Evolutionary conservation across 2,113 vertebrate genomes (phyloP).

Genomic region (Macroglossus sobrinus): DNA sequence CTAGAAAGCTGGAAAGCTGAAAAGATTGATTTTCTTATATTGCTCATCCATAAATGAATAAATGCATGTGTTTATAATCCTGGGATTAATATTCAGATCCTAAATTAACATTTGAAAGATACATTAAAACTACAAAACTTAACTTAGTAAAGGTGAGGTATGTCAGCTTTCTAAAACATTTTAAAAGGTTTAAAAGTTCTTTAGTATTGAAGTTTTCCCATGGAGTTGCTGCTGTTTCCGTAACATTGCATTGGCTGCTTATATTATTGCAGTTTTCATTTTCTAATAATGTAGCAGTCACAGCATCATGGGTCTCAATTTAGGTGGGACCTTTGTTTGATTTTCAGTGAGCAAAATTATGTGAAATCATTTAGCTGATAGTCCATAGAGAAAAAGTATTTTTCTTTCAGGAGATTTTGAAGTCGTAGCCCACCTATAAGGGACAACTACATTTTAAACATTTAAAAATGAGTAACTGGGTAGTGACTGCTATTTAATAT

Average conservation of each 20-base stretch:
- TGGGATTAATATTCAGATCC: background rate
- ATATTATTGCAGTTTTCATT: background rate
- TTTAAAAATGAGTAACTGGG: background rate
- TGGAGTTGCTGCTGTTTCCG: background rate
- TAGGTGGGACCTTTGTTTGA: background rate
- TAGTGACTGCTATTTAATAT: background rate
- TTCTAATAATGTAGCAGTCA: background rate
- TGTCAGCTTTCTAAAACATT: background rate
- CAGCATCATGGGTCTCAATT: background rate
- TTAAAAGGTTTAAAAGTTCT: background rate
- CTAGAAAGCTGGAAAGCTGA: background rate
- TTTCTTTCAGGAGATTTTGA: conserved; percentile 25
- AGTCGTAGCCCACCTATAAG: background rate
- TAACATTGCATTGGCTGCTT: background rate
- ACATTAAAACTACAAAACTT: conserved; percentile 1
- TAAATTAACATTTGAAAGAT: conserved; percentile 8
- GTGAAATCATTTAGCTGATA: conserved; percentile 13
- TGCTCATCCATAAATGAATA: conserved; percentile 3
- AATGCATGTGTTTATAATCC: conserved; percentile 24
- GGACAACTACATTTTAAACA: background rate
- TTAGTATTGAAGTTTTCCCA: background rate
- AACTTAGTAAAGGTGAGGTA: conserved; percentile 34
- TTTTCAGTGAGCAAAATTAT: conserved; percentile 22
- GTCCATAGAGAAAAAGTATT: background rate
- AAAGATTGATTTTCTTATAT: background rate